A percentile compares a stretch with the other conserved stretches of the same genome.
phyloP scores from a whole-genome alignment of 2,797 vertebrate genomes.

The Carduelis carduelis region DNA sequence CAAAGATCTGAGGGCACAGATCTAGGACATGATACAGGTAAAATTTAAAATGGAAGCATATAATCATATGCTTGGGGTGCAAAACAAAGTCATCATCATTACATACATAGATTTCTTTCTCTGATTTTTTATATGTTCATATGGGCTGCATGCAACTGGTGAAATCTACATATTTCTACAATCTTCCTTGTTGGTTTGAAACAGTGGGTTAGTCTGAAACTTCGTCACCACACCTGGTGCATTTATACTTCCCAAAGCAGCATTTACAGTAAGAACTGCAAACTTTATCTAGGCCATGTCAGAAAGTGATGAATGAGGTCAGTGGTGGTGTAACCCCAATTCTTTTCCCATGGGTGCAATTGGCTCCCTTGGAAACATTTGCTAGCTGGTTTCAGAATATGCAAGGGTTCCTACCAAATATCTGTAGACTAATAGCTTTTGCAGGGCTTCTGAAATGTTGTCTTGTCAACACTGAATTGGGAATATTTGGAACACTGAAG shows the following conservation, averaged over 20 bases:
- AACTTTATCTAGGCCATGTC: constrained; percentile 64
- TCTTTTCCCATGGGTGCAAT: constrained; percentile 7
- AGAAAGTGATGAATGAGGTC: constrained; percentile 69
- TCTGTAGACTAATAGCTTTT: background rate
- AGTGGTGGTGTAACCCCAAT: constrained; percentile 33
- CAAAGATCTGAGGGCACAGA: background rate
- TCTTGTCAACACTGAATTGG: background rate
- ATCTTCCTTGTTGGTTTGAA: background rate
- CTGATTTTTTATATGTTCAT: background rate
- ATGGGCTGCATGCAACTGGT: background rate
- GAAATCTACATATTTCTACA: background rate
- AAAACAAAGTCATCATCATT: background rate
- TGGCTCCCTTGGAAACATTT: constrained; percentile 25
- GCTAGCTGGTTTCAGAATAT: background rate
- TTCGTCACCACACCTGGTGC: background rate
- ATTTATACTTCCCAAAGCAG: constrained; percentile 26
- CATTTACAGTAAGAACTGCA: constrained; percentile 29
- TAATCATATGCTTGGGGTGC: background rate
- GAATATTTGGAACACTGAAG: background rate
- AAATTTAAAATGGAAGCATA: background rate
- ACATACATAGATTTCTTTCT: background rate
- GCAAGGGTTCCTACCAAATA: background rate
- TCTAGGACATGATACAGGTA: background rate
- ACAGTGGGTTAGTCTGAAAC: background rate
- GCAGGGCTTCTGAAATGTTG: background rate